These are phyloP conservation scores for Conops quadrifasciatus DNA, from an alignment of 2,888 invertebrate species.

Conservation along the genomic window DNA sequence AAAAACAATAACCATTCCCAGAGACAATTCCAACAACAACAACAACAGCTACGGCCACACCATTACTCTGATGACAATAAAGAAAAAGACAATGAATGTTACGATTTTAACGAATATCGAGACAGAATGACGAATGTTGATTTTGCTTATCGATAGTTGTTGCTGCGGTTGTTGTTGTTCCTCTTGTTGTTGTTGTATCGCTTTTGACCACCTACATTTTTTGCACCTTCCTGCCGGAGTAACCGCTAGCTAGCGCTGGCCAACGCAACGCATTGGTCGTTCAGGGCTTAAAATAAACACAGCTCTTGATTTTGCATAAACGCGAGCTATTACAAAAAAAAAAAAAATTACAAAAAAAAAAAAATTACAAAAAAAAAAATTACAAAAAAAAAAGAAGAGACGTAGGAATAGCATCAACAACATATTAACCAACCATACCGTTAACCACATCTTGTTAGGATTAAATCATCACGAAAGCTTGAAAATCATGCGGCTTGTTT, in stretches of 20 bases:
- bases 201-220: conserved; percentile 29
- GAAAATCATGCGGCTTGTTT: too few species aligned
- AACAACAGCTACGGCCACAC: conserved; percentile 41
- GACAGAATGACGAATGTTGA: conserved; percentile 14
- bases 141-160: not conserved
- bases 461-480: too few species aligned
- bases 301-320: conserved; percentile 21
- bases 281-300: too few species aligned
- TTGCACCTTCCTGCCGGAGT: not conserved
- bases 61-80: conserved; percentile 29
- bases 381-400: too few species aligned
- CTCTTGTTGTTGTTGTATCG: not conserved
- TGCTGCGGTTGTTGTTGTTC: not conserved
- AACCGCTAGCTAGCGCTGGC: not conserved
- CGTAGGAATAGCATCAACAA: too few species aligned
- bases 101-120: conserved; percentile 11
- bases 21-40: conserved; percentile 30
- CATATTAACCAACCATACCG: too few species aligned
- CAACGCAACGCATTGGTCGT: not conserved
- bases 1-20: too few species aligned
- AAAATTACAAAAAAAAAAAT: too few species aligned
- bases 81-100: not conserved
- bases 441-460: too few species aligned
- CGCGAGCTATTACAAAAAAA: conserved; percentile 7
- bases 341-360: not conserved